Percentiles rank a stretch among this genome's conserved stretches.
Evolutionary conservation across 2,113 vertebrate species (phyloP).

Genomic region (Rousettus leschenaultii): DNA sequence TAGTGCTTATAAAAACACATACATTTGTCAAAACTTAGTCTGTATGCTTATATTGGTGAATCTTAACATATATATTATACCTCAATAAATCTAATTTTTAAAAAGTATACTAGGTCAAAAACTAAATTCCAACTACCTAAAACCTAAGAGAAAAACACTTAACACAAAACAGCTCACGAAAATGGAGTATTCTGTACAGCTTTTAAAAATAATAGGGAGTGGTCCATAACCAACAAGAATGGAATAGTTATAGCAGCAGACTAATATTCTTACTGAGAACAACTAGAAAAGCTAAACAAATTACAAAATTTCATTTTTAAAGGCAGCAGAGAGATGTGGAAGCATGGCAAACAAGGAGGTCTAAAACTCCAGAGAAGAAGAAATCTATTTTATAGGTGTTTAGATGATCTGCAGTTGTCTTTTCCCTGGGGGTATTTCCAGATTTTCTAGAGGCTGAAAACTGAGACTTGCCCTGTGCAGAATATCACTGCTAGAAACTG

Average conservation of each 20-base stretch:
- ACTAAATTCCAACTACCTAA: not conserved
- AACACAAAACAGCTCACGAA: not conserved
- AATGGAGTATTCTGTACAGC: not conserved
- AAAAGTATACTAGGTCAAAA: too few species aligned
- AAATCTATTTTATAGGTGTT: not conserved
- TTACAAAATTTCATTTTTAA: not conserved
- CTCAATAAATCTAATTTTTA: not conserved
- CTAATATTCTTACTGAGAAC: not conserved
- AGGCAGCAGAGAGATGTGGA: not conserved
- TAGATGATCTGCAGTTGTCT: not conserved
- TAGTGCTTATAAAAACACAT: not conserved
- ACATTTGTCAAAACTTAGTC: not conserved
- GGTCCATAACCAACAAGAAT: not conserved
- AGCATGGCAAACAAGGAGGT: not conserved
- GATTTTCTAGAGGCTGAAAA: not conserved
- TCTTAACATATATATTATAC: not conserved
- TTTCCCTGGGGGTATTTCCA: not conserved
- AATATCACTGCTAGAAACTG: not conserved
- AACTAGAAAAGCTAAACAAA: not conserved
- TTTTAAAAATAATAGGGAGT: not conserved
- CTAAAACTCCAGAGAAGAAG: not conserved
- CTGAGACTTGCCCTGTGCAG: not conserved
- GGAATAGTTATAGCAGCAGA: not conserved
- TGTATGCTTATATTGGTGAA: not conserved
- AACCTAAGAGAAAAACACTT: not conserved